Evolutionary conservation across 2,113 vertebrate species (phyloP).

Genomic region (Dendrocopos noguchii): DNA sequence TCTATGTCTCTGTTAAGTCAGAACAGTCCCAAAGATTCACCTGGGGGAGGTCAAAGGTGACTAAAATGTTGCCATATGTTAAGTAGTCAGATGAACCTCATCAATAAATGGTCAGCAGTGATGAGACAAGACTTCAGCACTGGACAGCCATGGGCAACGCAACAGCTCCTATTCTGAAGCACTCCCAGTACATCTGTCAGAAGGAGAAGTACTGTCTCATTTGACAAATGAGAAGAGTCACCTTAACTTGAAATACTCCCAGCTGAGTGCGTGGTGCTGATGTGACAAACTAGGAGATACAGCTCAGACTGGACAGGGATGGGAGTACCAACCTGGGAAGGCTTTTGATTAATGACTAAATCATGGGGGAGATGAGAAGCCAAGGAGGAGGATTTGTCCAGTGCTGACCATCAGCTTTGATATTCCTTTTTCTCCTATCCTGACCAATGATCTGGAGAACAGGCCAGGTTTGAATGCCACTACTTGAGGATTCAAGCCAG

Average conservation of each 20-base stretch:
- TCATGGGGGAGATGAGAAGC: rapidly evolving
- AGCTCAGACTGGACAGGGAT: not conserved
- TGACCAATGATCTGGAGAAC: not conserved
- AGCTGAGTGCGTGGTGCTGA: not conserved
- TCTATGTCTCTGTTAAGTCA: not conserved
- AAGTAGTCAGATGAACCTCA: not conserved
- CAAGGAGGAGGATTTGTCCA: not conserved
- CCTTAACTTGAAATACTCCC: not conserved
- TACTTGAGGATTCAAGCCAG: rapidly evolving
- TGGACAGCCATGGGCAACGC: not conserved
- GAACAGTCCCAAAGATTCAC: not conserved
- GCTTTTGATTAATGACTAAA: not conserved
- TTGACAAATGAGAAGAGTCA: not conserved
- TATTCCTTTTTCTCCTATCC: not conserved
- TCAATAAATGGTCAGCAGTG: not conserved
- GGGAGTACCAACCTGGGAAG: not conserved
- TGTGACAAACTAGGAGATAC: not conserved
- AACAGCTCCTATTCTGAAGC: not conserved
- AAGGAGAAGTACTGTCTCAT: not conserved
- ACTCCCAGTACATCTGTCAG: not conserved
- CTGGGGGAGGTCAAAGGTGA: not conserved
- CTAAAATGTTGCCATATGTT: not conserved
- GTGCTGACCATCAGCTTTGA: not conserved
- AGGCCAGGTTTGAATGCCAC: not conserved
- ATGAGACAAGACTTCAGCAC: not conserved